Evolutionary conservation across 2,888 invertebrate genomes (phyloP).

Genomic region (Oscheius sp.): DNA sequence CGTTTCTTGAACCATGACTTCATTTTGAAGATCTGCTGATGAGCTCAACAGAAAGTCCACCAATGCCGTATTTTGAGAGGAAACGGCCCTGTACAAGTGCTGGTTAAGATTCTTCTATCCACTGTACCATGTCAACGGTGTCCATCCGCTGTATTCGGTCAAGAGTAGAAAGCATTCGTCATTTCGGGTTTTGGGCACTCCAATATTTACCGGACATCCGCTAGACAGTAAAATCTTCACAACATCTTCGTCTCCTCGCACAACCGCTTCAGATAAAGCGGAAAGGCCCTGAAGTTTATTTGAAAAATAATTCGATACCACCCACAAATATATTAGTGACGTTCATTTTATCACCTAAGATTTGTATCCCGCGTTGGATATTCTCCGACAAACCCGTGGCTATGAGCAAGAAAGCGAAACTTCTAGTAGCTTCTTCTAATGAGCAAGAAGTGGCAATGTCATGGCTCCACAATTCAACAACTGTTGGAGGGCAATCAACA

Average conservation of each 20-base stretch:
- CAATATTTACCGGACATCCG: constrained; percentile 38
- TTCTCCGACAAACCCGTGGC: constrained; percentile 16
- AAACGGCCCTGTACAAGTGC: constrained; percentile 43
- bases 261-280: constrained; percentile 41
- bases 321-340: constrained; percentile 25
- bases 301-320: neutral
- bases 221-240: constrained; percentile 34
- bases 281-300: constrained; percentile 38
- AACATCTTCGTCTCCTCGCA: constrained; percentile 40
- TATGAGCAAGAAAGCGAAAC: constrained; percentile 38
- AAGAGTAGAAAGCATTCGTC: constrained; percentile 36
- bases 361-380: constrained; percentile 12
- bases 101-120: too few relatives aligned
- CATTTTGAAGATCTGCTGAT: constrained; percentile 83
- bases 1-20: constrained; percentile 81
- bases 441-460: constrained; percentile 18
- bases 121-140: constrained; percentile 48
- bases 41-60: constrained; percentile 80
- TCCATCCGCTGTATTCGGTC: constrained; percentile 48
- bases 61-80: constrained; percentile 43
- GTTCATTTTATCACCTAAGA: constrained; percentile 14
- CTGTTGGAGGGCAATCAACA: constrained; percentile 43
- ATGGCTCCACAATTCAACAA: constrained; percentile 39
- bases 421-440: constrained; percentile 38
- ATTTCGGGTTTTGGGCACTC: constrained; percentile 30